A percentile compares a stretch with the other conserved stretches of the same genome.
These are phyloP conservation scores for Aegotheles bennettii DNA, from an alignment of 2,113 vertebrate species.

Conservation along the genomic window DNA sequence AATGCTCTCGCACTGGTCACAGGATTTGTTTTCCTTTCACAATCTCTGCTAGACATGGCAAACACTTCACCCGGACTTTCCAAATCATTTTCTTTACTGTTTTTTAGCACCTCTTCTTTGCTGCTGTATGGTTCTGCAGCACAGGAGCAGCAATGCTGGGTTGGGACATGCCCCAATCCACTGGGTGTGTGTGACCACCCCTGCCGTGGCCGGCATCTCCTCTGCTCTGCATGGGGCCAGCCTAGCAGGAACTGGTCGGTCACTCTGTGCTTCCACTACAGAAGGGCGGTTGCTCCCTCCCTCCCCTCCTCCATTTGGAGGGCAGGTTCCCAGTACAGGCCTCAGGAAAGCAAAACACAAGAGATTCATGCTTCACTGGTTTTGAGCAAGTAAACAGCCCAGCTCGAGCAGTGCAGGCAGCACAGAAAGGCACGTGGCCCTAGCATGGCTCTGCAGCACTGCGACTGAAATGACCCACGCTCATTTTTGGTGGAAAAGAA, in stretches of 20 bases:
- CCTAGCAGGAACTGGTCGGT: neutral
- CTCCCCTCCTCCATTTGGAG: neutral
- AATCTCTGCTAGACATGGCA: neutral
- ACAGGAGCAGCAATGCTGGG: rapidly evolving
- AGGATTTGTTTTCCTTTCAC: neutral
- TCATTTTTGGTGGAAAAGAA: neutral
- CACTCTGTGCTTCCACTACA: rapidly evolving
- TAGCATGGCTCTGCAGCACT: neutral
- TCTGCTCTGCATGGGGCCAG: neutral
- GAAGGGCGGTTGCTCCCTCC: neutral
- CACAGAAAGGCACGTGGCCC: neutral
- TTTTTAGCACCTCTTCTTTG: neutral
- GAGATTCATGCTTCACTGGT: neutral
- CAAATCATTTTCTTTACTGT: neutral
- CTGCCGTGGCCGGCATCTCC: neutral
- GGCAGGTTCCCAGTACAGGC: neutral
- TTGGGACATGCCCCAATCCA: neutral
- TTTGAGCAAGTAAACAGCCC: neutral
- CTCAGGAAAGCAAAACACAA: neutral
- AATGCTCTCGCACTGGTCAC: neutral
- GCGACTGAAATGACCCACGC: neutral
- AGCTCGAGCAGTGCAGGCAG: neutral
- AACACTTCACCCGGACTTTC: neutral
- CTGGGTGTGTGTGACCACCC: neutral
- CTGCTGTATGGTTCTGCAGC: neutral